Conservation (phyloP, 1,140 invertebrate species). For the Acyrthosiphon pisum region DNA sequence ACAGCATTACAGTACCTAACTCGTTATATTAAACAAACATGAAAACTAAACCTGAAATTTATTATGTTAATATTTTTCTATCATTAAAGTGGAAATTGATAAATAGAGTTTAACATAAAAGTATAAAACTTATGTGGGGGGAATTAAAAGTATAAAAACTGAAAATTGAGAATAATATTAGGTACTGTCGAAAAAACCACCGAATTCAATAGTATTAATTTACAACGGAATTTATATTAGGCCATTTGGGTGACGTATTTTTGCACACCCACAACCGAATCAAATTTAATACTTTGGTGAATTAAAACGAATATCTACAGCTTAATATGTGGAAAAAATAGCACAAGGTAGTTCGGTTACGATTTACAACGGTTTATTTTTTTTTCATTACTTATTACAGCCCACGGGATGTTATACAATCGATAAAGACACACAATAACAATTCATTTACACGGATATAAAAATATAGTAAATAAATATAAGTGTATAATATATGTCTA, state of each 20-base stretch:
- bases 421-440: not conserved
- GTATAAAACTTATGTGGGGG: too few species aligned
- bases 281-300: not conserved
- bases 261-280: not conserved
- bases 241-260: not conserved
- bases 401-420: not conserved
- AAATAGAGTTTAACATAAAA: too few species aligned
- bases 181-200: not conserved
- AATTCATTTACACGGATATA: not conserved
- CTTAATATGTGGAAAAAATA: not conserved
- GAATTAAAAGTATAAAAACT: too few species aligned
- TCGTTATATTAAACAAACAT: too few species aligned
- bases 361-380: not conserved
- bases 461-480: not conserved
- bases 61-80: too few species aligned
- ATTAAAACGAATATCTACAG: not conserved
- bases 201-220: not conserved
- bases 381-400: not conserved
- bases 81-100: too few species aligned
- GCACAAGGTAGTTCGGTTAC: constrained; percentile 10
- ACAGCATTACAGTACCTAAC: too few species aligned
- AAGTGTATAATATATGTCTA: too few species aligned
- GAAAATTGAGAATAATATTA: not conserved
- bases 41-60: too few species aligned
- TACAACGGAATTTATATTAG: not conserved